Conservation (phyloP, 2,113 vertebrate genomes). For the Myrmecophaga tridactyla region DNA sequence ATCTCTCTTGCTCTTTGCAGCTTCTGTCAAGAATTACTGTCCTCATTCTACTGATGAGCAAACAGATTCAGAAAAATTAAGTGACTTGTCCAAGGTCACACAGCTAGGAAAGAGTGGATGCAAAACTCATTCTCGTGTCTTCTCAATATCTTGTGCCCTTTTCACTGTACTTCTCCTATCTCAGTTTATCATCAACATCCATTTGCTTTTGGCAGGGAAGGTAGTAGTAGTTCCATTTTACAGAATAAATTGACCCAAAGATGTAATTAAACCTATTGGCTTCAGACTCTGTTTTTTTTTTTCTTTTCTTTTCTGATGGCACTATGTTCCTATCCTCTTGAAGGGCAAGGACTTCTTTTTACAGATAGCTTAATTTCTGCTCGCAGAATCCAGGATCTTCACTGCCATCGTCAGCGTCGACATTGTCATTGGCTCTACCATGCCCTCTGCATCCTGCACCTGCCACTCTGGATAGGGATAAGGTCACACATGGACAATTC, state of each 20-base stretch:
- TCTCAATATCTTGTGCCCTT: neutral
- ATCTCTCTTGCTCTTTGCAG: neutral
- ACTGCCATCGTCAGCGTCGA: neutral
- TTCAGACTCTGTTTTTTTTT: too few relatives aligned
- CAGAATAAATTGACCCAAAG: neutral
- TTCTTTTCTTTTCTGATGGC: neutral
- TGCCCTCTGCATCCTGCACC: rapidly evolving
- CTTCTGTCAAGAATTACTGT: neutral
- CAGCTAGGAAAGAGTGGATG: neutral
- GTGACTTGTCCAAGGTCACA: neutral
- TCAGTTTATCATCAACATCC: neutral
- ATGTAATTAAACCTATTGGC: neutral
- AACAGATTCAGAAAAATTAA: neutral
- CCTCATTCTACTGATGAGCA: neutral
- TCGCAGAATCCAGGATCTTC: neutral
- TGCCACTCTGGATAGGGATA: neutral
- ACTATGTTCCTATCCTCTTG: neutral
- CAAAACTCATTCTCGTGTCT: too few relatives aligned
- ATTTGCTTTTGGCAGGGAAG: neutral
- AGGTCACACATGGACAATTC: rapidly evolving
- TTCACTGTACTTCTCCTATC: neutral
- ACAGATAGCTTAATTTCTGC: neutral
- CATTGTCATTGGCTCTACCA: neutral
- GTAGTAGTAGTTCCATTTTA: neutral
- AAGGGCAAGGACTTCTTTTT: neutral